phyloP scores from a whole-genome alignment of 2,797 vertebrate species.

The Anguilla anguilla region DNA sequence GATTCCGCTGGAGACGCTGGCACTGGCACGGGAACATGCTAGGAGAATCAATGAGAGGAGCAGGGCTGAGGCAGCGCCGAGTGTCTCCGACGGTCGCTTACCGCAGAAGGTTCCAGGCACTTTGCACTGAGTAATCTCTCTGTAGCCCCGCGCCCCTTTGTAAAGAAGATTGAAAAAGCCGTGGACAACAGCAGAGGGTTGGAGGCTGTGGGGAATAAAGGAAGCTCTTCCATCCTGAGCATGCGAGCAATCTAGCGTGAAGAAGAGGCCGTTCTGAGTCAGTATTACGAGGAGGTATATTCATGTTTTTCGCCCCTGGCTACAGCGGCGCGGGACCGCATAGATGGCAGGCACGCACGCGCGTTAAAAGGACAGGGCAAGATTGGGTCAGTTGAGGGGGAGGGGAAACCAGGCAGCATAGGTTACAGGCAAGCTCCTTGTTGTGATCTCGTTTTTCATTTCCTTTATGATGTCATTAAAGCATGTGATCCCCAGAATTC shows the following conservation, averaged over 20 bases:
- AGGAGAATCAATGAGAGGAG: background rate
- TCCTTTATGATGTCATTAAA: background rate
- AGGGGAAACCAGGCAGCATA: background rate
- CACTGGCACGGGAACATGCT: background rate
- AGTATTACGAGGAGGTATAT: background rate
- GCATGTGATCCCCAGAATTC: background rate
- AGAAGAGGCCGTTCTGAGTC: constrained; percentile 7
- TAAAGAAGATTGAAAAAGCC: background rate
- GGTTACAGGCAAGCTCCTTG: background rate
- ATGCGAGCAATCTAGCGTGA: background rate
- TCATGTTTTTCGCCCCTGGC: background rate
- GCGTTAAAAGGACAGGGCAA: background rate
- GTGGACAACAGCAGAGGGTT: background rate
- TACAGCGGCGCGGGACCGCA: background rate
- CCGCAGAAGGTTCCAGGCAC: background rate
- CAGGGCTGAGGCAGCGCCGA: background rate
- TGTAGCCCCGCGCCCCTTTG: background rate
- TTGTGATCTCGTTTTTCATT: background rate
- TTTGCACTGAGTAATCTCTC: background rate
- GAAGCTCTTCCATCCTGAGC: background rate
- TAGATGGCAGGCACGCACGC: background rate
- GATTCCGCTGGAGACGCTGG: background rate
- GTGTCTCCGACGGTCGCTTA: background rate
- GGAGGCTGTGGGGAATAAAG: background rate
- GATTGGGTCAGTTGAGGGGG: background rate